These are phyloP conservation scores for Hippocampus zosterae DNA, from an alignment of 2,113 vertebrate genomes.

Conservation along the genomic window DNA sequence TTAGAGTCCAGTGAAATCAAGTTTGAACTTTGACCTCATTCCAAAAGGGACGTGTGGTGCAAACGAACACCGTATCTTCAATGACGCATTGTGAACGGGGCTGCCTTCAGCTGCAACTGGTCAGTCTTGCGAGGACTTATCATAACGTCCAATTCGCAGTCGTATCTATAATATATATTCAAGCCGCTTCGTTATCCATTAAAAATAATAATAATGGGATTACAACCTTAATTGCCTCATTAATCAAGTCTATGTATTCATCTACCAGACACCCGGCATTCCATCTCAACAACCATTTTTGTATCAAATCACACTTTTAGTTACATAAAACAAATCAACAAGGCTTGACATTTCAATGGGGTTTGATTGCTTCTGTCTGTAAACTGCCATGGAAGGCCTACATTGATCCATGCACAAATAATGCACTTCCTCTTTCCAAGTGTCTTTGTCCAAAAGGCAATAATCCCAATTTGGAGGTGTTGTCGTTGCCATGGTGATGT, in stretches of 20 bases:
- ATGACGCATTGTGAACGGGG: too few species aligned
- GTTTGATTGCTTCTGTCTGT: neutral
- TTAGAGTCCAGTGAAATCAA: neutral
- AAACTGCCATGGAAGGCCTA: neutral
- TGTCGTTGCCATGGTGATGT: slow-evolving; percentile 62
- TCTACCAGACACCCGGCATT: too few species aligned
- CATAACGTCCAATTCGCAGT: neutral
- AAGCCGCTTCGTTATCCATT: neutral
- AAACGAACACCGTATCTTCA: too few species aligned
- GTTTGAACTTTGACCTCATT: neutral
- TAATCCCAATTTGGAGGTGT: slow-evolving; percentile 57
- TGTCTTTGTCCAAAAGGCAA: slow-evolving; percentile 29
- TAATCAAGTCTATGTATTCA: neutral
- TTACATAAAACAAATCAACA: neutral
- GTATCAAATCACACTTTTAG: neutral
- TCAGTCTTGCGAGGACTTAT: too few species aligned
- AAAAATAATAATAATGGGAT: neutral
- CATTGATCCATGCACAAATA: slow-evolving; percentile 16
- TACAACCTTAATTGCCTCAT: neutral
- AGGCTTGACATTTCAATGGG: neutral
- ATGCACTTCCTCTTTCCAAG: slow-evolving; percentile 3
- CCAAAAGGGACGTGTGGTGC: neutral
- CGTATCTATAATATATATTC: neutral
- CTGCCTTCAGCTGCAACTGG: too few species aligned
- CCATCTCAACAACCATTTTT: neutral